Conservation (phyloP, 2,797 vertebrate species). For the Poeciliopsis infans region DNA sequence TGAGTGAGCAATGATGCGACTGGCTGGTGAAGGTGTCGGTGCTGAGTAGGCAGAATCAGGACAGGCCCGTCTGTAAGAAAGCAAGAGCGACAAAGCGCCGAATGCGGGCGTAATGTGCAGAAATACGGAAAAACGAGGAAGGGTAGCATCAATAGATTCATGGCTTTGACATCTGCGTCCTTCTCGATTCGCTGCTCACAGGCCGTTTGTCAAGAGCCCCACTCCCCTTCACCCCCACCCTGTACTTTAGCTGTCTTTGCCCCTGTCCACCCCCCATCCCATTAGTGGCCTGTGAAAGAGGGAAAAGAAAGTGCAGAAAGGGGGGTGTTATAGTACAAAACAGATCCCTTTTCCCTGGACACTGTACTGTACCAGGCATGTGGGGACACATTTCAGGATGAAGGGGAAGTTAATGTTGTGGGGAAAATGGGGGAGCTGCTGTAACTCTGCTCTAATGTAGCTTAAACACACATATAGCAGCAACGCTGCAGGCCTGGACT, state of each 20-base stretch:
- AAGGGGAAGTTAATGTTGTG: slow-evolving; percentile 76
- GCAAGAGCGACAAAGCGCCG: slow-evolving; percentile 30
- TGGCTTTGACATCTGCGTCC: slow-evolving; percentile 96
- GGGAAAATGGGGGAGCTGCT: slow-evolving; percentile 63
- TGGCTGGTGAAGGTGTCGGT: slow-evolving; percentile 73
- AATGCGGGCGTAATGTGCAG: not conserved
- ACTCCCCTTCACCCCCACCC: slow-evolving; percentile 8
- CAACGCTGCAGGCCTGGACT: slow-evolving; percentile 36
- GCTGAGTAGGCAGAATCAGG: slow-evolving; percentile 83
- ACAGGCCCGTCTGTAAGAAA: slow-evolving; percentile 45
- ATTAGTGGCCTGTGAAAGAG: slow-evolving; percentile 64
- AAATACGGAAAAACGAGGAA: slow-evolving; percentile 21
- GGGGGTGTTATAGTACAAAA: slow-evolving; percentile 45
- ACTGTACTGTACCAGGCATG: slow-evolving; percentile 75
- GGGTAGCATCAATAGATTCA: slow-evolving; percentile 82
- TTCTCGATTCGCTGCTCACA: slow-evolving; percentile 91
- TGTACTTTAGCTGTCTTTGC: slow-evolving; percentile 48
- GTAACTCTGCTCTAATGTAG: slow-evolving; percentile 61
- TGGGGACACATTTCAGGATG: slow-evolving; percentile 75
- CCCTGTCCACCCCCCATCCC: slow-evolving; percentile 77
- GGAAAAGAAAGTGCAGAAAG: slow-evolving; percentile 18
- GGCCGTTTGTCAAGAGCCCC: slow-evolving; percentile 84
- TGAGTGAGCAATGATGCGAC: slow-evolving; percentile 80
- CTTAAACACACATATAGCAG: slow-evolving; percentile 67
- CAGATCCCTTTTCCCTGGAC: slow-evolving; percentile 80